Evolutionary conservation across 1,140 invertebrate species (phyloP), one percentile per base, ranked within the genome.

Genomic region (Heterodera carotae): DNA sequence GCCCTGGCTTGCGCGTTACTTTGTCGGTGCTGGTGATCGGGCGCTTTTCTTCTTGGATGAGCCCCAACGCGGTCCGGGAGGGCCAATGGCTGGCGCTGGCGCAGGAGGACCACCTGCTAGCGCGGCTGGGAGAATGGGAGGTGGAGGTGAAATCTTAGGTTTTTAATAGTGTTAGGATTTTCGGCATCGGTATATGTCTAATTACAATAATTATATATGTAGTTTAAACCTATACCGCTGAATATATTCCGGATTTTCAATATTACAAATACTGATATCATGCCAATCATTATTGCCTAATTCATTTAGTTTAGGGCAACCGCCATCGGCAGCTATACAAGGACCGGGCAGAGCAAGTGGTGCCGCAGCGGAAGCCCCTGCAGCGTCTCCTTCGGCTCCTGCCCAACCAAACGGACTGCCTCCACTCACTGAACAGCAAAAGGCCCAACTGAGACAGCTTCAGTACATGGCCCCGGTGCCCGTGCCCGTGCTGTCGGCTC

Each of bases 1-100:
- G 56, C 80, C 80, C 22, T 81, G 80, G 80, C 78, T 81, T 25
- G 80, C 80, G 5, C 48, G 80, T 39, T 81, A 81, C 60, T 81
- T 81, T 75, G 80, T 81, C 56, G 80, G 82, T 33, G 80, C 80
- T 18, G 78, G 75, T 29, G 84, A 81, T 10, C n/a, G 76, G 15
- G 53, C 77, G 33, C 29, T 43, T 3, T 22, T 39, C 25, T 84
- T 81, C 66, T 59, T 81, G 48, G 80, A 81, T n/a, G 82, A 75
- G 43, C 80, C 80, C 18, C 80, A 81, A 81, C 33, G 66, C 33
- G 82, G 80, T n/a, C 78, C 68, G 53, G 7, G 10, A 12, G 12
- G 31, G 31, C 73, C 56, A 15, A 10, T 15, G 73, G 22, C 25
- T 31, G 78, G 31, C 33, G 76, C 78, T 18, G 75, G 31, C 6